Evolutionary conservation across 2,113 vertebrate species (phyloP), one percentile per base, ranked within the genome.

Genomic region (Pipa parva): DNA sequence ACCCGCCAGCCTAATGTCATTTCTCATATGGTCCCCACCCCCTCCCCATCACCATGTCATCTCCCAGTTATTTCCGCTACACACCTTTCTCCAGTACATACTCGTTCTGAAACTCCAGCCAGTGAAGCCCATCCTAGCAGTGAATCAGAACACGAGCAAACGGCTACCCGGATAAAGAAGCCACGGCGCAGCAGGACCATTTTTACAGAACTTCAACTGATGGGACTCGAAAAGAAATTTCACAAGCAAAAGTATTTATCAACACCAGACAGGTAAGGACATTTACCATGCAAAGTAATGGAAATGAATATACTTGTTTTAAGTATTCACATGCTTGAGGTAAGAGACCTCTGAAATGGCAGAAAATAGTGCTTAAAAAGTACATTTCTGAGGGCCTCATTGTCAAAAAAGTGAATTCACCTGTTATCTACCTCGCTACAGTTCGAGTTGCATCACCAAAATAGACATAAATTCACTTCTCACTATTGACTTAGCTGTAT

Each of bases 231-330:
- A 88, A 99, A 97, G 83, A 99, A 99, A 72, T 99, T 99, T 78
- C 95, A 99, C 89, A 99, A 96, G 78, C 97, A 99, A 86, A 99
- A 99, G 79, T 99, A 99, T 74, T 82, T 99, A 25, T 99, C 97
- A 22, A 99, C 97, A 1, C 97, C 97, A 1, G 97, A 99, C 80
- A 95, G 97, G 97, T 99, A 48, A 83, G 89, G 59, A 10, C n/a
- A n/a, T n/a, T n/a, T n/a, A n/a, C n/a, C n/a, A n/a, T n/a, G n/a
- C n/a, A n/a, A n/a, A n/a, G n/a, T n/a, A n/a, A n/a, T n/a, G n/a
- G n/a, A n/a, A n/a, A n/a, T n/a, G n/a, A n/a, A n/a, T n/a, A n/a
- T n/a, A n/a, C n/a, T n/a, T n/a, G n/a, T n/a, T n/a, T n/a, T n/a
- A n/a, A n/a, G n/a, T n/a, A n/a, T n/a, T n/a, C n/a, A n/a, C n/a